A percentile compares a stretch with the other conserved stretches of the same genome.
These are phyloP conservation scores for Cromileptes altivelis DNA, from an alignment of 2,113 vertebrate genomes.

Conservation along the genomic window DNA sequence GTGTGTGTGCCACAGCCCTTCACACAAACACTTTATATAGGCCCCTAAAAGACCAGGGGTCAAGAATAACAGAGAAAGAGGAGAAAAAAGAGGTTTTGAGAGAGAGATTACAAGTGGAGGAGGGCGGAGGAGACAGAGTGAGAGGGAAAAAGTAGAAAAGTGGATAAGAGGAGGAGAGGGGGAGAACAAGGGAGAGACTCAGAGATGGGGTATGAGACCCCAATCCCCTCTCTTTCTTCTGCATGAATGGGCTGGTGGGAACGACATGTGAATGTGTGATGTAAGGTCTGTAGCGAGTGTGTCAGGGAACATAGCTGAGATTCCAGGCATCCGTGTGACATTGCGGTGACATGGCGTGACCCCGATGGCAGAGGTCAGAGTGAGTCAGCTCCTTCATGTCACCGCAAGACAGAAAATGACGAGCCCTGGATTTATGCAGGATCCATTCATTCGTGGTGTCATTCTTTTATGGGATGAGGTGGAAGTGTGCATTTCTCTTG, in stretches of 20 bases:
- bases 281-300: slow-evolving; percentile 55
- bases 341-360: slow-evolving; percentile 27
- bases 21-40: slow-evolving; percentile 49
- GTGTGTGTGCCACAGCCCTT: slow-evolving; percentile 16
- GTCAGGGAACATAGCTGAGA: slow-evolving; percentile 57
- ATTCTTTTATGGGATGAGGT: neutral
- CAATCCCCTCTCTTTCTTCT: slow-evolving; percentile 31
- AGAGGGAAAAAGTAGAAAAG: slow-evolving; percentile 19
- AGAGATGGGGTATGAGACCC: slow-evolving; percentile 11
- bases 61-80: slow-evolving; percentile 31
- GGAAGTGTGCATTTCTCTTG: neutral
- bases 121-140: slow-evolving; percentile 15
- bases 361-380: slow-evolving; percentile 21
- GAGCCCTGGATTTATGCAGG: neutral
- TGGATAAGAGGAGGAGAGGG: neutral
- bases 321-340: slow-evolving; percentile 63
- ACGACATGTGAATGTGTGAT: slow-evolving; percentile 51
- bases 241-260: slow-evolving; percentile 62
- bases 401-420: neutral
- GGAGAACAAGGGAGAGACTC: neutral
- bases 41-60: slow-evolving; percentile 35
- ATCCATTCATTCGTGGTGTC: neutral
- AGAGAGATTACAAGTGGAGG: slow-evolving; percentile 40
- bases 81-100: slow-evolving; percentile 6
- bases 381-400: slow-evolving; percentile 12